Evolutionary conservation across 2,113 vertebrate genomes (phyloP).

Genomic region (Peromyscus maniculatus): DNA sequence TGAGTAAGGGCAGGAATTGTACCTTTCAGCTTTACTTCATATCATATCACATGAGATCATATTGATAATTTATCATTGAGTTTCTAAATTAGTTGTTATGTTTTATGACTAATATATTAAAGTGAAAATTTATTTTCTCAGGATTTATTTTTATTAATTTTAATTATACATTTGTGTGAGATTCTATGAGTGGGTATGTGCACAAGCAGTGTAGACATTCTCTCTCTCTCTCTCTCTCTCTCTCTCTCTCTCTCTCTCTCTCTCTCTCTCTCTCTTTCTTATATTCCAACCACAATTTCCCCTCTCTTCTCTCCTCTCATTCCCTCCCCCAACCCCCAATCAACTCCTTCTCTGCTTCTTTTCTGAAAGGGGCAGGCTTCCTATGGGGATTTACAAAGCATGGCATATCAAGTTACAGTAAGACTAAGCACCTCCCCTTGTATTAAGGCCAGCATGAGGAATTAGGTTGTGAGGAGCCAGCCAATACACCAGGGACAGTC

Average conservation of each 20-base stretch:
- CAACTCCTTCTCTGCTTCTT: not conserved
- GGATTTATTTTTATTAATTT: not conserved
- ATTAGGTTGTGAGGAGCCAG: not conserved
- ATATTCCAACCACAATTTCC: not conserved
- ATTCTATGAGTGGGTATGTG: not conserved
- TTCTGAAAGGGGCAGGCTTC: not conserved
- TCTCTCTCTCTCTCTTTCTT: no score
- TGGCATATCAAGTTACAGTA: not conserved
- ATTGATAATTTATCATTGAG: not conserved
- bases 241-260: no score
- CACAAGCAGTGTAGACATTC: not conserved
- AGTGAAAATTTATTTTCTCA: not conserved
- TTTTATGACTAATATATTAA: not conserved
- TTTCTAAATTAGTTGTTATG: not conserved
- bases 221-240: no score
- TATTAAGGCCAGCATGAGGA: not conserved
- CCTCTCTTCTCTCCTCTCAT: not conserved
- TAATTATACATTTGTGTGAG: not conserved
- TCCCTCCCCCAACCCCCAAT: not conserved
- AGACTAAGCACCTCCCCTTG: not conserved
- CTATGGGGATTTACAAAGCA: no score
- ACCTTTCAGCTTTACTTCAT: not conserved
- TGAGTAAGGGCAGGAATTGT: not conserved
- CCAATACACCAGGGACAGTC: not conserved
- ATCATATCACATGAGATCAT: not conserved